Conservation (phyloP, 2,113 vertebrate species). For the Chamaetylas fuelleborni region DNA sequence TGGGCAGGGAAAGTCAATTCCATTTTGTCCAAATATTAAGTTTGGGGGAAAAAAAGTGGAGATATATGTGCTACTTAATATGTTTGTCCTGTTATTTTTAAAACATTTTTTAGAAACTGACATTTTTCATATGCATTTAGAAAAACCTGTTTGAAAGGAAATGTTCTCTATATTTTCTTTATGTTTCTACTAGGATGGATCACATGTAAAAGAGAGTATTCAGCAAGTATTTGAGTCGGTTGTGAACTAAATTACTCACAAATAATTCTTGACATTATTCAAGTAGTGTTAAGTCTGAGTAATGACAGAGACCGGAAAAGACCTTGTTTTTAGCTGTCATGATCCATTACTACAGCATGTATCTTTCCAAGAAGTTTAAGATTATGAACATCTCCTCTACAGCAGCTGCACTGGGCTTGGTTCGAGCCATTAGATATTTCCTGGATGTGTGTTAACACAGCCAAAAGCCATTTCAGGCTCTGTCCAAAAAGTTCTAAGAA, state of each 20-base stretch:
- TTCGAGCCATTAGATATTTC: slow-evolving; percentile 3
- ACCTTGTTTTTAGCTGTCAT: not conserved
- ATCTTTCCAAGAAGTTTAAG: not conserved
- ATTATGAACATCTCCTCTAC: not conserved
- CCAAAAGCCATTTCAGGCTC: not conserved
- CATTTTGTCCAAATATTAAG: not conserved
- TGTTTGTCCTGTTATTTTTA: not conserved
- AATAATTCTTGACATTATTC: slow-evolving; percentile 6
- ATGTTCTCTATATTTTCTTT: not conserved
- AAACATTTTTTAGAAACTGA: not conserved
- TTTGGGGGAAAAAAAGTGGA: not conserved
- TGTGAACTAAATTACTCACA: not conserved
- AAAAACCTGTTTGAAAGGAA: not conserved
- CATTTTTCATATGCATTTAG: not conserved
- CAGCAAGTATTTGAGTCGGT: not conserved
- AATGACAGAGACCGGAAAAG: not conserved
- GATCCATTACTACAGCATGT: not conserved
- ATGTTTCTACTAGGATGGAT: not conserved
- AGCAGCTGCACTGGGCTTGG: not conserved
- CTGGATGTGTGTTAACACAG: not conserved
- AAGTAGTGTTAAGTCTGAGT: not conserved
- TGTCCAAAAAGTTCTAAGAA: not conserved
- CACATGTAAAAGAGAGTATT: not conserved
- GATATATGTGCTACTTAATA: not conserved
- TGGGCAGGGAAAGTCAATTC: not conserved